phyloP scores from a whole-genome alignment of 2,888 invertebrate genomes.

The Abscondita cerata region DNA sequence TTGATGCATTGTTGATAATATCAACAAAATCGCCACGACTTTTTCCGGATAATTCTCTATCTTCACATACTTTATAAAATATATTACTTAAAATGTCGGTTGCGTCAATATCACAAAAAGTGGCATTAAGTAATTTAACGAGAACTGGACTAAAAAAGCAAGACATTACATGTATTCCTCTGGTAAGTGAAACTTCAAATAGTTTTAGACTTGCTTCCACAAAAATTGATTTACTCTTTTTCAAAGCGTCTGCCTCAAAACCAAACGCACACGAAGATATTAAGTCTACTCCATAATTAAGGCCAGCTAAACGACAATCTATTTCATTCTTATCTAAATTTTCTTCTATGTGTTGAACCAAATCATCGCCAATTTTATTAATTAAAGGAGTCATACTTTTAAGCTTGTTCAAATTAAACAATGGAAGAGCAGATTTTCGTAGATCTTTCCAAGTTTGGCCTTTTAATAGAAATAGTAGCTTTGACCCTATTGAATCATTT shows the following conservation, averaged over 20 bases:
- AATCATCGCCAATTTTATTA: constrained; percentile 13
- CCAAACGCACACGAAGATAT: constrained; percentile 63
- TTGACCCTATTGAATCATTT: constrained; percentile 55
- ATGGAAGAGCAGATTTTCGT: constrained; percentile 60
- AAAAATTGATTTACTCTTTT: constrained; percentile 51
- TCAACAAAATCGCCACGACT: too few relatives aligned
- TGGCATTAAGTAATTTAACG: too few relatives aligned
- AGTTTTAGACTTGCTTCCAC: constrained; percentile 50
- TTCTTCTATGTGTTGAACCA: neutral
- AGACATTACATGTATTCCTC: constrained; percentile 41
- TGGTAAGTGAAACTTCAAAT: constrained; percentile 46
- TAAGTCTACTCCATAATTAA: constrained; percentile 39
- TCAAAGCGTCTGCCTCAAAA: constrained; percentile 61
- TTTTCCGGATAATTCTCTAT: too few relatives aligned
- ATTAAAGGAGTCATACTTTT: constrained; percentile 54
- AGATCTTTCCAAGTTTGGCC: constrained; percentile 61
- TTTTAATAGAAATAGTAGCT: constrained; percentile 55
- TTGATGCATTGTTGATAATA: too few relatives aligned
- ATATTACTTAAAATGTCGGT: too few relatives aligned
- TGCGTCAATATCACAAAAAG: too few relatives aligned
- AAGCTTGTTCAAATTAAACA: constrained; percentile 62
- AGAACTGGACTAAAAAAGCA: constrained; percentile 10
- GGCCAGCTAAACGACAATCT: constrained; percentile 48
- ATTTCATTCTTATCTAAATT: neutral
- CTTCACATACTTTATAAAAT: too few relatives aligned